Evolutionary conservation across 2,888 invertebrate genomes (phyloP).

Genomic region (Xestia rhomboidea): DNA sequence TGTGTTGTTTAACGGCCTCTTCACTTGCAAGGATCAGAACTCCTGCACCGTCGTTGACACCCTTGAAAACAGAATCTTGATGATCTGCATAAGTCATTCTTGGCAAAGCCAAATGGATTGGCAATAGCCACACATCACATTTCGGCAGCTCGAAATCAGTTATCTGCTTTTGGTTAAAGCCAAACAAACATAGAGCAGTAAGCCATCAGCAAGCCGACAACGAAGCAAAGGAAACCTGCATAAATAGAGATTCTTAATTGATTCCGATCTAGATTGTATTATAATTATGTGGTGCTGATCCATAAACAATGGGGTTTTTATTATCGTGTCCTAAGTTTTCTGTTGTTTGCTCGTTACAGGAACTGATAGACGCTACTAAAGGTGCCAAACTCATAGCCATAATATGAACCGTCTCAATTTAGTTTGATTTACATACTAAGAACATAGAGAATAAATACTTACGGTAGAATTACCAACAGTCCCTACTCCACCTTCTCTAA

Average conservation of each 20-base stretch:
- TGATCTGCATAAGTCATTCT: neutral
- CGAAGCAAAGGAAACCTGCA: neutral
- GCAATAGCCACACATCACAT: neutral
- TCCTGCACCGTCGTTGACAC: slow-evolving; percentile 98
- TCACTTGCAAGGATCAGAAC: slow-evolving; percentile 97
- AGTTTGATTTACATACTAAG: neutral
- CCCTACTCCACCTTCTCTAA: slow-evolving; percentile 97
- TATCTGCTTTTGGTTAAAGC: neutral
- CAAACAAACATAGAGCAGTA: neutral
- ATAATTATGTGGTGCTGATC: neutral
- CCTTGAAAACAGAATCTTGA: slow-evolving; percentile 87
- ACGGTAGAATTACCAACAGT: slow-evolving; percentile 99
- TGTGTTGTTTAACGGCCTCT: slow-evolving; percentile 93
- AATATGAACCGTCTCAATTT: neutral
- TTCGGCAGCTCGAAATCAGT: neutral
- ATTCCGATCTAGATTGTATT: neutral
- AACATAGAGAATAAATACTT: slow-evolving; percentile 16
- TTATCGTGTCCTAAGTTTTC: neutral
- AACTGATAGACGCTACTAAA: neutral
- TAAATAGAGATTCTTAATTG: neutral
- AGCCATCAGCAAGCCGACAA: too few relatives aligned
- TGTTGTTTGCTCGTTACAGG: neutral
- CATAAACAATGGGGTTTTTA: neutral
- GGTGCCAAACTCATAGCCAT: neutral
- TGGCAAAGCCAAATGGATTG: neutral